A percentile compares a stretch with the other conserved stretches of the same genome.
These are phyloP conservation scores for Gonioctena quinquepunctata DNA, from an alignment of 1,140 invertebrate species.

Conservation along the genomic window DNA sequence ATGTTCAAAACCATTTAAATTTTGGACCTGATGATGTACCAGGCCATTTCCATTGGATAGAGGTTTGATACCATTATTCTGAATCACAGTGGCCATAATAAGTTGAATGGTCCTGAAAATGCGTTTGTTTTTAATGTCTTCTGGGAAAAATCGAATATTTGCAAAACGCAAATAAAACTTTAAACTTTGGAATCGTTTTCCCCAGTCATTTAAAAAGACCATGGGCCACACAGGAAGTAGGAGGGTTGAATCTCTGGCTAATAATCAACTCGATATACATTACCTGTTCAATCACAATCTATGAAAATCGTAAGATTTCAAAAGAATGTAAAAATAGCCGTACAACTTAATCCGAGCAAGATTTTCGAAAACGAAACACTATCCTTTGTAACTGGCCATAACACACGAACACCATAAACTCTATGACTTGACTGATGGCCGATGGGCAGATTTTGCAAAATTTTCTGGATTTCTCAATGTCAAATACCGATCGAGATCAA, in stretches of 20 bases:
- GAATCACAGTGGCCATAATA: slow-evolving; percentile 71
- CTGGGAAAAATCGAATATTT: no score
- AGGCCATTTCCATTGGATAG: slow-evolving; percentile 65
- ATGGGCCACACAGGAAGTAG: neutral
- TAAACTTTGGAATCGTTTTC: neutral
- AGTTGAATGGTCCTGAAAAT: neutral
- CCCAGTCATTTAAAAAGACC: neutral
- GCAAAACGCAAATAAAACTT: no score
- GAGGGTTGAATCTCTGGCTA: neutral
- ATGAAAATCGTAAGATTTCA: neutral
- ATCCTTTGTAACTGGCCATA: neutral
- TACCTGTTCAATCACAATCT: neutral
- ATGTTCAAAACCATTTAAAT: slow-evolving; percentile 29
- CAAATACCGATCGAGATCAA: neutral
- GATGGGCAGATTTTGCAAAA: neutral
- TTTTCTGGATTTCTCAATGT: neutral
- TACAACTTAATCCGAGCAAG: neutral
- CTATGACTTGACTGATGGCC: neutral
- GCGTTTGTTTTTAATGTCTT: no score
- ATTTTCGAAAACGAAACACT: neutral
- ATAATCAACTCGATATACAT: neutral
- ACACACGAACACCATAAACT: neutral
- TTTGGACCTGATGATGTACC: slow-evolving; percentile 55
- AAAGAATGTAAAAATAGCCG: neutral
- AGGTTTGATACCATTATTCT: slow-evolving; percentile 73